These are phyloP conservation scores for Aphidoletes aphidimyza DNA, from an alignment of 2,888 invertebrate genomes.

Conservation along the genomic window DNA sequence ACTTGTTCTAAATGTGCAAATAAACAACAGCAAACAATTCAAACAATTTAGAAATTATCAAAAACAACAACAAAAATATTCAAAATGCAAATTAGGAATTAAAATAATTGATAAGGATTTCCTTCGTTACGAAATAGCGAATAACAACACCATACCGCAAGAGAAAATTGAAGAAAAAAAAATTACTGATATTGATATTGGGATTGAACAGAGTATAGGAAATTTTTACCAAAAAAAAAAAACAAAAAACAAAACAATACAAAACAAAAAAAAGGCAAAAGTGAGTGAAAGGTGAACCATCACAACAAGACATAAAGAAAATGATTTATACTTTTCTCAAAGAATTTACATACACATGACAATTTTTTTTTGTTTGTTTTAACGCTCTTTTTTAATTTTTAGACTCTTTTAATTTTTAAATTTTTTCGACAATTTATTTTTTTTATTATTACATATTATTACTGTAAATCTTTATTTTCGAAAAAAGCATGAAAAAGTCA, in stretches of 20 bases:
- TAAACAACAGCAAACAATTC: neutral
- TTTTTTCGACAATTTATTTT: conserved; percentile 8
- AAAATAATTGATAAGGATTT: conserved; percentile 10
- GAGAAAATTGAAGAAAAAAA: neutral
- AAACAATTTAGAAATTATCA: neutral
- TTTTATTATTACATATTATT: neutral
- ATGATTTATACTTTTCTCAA: neutral
- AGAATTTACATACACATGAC: conserved; percentile 35
- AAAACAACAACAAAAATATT: too few species aligned
- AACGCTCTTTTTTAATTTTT: conserved; percentile 17
- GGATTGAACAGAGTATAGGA: too few species aligned
- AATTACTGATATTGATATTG: too few species aligned
- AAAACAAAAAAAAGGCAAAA: neutral
- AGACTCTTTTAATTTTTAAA: neutral
- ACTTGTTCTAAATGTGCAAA: conserved; percentile 38
- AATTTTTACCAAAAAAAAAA: conserved; percentile 43
- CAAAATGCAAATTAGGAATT: conserved; percentile 17
- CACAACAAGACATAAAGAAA: neutral
- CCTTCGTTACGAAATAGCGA: neutral
- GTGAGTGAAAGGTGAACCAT: neutral
- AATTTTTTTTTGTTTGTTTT: neutral
- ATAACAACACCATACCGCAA: neutral
- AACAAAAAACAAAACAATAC: neutral
- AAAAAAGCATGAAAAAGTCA: neutral
- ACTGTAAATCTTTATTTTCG: conserved; percentile 6